These are phyloP conservation scores for Mylabris sibirica DNA, from an alignment of 2,888 invertebrate species.

Conservation along the genomic window DNA sequence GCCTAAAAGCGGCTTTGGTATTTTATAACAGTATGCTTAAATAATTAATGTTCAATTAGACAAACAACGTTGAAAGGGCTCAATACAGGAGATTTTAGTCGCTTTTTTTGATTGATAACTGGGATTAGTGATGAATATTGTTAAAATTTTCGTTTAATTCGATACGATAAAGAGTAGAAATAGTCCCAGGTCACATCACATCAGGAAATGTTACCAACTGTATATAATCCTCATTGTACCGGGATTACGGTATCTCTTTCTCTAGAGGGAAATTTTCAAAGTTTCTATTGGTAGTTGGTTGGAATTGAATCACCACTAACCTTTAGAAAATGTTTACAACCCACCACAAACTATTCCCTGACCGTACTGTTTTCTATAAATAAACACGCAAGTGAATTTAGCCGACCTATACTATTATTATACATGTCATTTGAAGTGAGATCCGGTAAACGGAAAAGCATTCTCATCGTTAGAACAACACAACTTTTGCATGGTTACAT, in stretches of 20 bases:
- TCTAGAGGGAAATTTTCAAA: conserved; percentile 7
- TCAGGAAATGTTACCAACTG: neutral
- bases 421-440: too few species aligned
- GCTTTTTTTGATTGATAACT: neutral
- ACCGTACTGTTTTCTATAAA: neutral
- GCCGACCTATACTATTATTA: too few species aligned
- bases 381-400: neutral
- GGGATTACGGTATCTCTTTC: neutral
- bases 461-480: neutral
- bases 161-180: neutral
- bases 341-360: neutral
- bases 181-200: neutral
- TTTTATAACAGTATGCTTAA: neutral
- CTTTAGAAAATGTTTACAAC: conserved; percentile 3
- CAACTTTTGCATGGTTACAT: neutral
- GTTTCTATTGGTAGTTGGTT: conserved; percentile 1
- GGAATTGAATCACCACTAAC: neutral
- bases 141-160: neutral
- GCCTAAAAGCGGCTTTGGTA: neutral
- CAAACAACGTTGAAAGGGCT: neutral
- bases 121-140: too few species aligned
- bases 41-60: neutral
- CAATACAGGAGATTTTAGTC: neutral
- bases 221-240: neutral
- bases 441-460: neutral